Base-by-base conservation (phyloP, 2,113 vertebrate species). In the Bos javanicus region DNA sequence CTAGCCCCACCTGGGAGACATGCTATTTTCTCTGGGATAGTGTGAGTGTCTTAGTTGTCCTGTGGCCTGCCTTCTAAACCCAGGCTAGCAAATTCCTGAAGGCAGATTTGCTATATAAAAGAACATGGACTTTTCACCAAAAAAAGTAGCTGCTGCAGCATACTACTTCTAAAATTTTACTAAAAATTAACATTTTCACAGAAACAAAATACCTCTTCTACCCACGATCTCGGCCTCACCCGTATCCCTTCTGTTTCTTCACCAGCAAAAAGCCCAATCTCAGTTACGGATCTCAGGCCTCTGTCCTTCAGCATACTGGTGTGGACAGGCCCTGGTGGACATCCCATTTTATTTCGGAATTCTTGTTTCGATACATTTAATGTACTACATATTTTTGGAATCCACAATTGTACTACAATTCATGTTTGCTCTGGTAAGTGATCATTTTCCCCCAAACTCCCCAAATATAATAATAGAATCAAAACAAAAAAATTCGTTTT, bases 281-380 rank as follows among this genome's bases (percentile, higher is more conserved):
- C 99, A 98, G 0, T 98, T 99, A 59, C 98, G 98, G 6, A 98
- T 99, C 95, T 99, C 99, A 5, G 99, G 99, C 17, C 97, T 99
- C 97, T 81, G 98, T 2, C 99, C 99, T 0, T 99, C 99, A 1
- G 99, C 99, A 0, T 99, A 99, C 98, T 99, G 99, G 99, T 99
- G 99, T 30, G 99, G 99, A 14, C 99, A 99, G 97, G 99, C 99
- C 1, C 98, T 98, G 1, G 98, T 99, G 93, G 99, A 99, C 97
- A 95, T 99, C 46, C 98, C 99, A 6, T 98, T 99, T 83, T 99
- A 98, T 97, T 99, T 98, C 95, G 93, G 99, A 96, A 98, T 99
- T 97, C 98, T 99, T n/a, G 97, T 97, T 94, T 92, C 59, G 87
- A 98, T 99, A 98, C 97, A 94, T 62, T 82, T 48, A 64, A 56